These are phyloP conservation scores for Chouioia cunea DNA, from an alignment of 2,888 invertebrate genomes.

Conservation along the genomic window DNA sequence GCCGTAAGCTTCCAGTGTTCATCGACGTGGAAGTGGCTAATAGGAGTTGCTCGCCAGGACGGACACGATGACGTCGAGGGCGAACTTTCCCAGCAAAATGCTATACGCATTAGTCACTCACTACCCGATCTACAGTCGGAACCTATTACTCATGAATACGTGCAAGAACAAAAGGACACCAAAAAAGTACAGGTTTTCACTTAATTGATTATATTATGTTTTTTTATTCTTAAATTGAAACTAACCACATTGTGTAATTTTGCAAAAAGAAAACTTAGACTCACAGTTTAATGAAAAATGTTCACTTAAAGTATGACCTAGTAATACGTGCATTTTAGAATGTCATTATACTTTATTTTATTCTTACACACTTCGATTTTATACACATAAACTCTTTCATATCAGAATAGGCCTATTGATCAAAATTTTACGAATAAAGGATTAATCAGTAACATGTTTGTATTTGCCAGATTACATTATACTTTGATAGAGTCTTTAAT, in stretches of 20 bases:
- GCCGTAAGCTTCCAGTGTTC: constrained; percentile 82
- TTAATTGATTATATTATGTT: constrained; percentile 20
- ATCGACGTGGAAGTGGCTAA: constrained; percentile 80
- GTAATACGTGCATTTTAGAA: too few relatives aligned
- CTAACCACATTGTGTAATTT: neutral
- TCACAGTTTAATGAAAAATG: too few relatives aligned
- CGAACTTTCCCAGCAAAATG: constrained; percentile 75
- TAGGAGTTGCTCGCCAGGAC: constrained; percentile 68
- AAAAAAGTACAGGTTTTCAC: constrained; percentile 73
- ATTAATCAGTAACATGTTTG: too few relatives aligned
- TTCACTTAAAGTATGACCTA: too few relatives aligned
- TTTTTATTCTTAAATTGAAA: neutral
- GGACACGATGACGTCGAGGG: constrained; percentile 67
- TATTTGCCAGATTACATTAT: too few relatives aligned
- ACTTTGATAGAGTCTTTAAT: too few relatives aligned
- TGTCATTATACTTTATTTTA: too few relatives aligned
- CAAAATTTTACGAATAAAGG: too few relatives aligned
- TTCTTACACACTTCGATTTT: too few relatives aligned
- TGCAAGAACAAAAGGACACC: constrained; percentile 79
- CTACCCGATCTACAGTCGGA: constrained; percentile 81
- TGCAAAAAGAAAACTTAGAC: neutral
- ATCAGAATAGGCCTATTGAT: too few relatives aligned
- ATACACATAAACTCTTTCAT: too few relatives aligned
- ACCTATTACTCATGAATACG: constrained; percentile 77
- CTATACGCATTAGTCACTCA: constrained; percentile 82